These are phyloP conservation scores for Oeneis ivallda DNA, from an alignment of 2,888 invertebrate genomes.

Conservation along the genomic window DNA sequence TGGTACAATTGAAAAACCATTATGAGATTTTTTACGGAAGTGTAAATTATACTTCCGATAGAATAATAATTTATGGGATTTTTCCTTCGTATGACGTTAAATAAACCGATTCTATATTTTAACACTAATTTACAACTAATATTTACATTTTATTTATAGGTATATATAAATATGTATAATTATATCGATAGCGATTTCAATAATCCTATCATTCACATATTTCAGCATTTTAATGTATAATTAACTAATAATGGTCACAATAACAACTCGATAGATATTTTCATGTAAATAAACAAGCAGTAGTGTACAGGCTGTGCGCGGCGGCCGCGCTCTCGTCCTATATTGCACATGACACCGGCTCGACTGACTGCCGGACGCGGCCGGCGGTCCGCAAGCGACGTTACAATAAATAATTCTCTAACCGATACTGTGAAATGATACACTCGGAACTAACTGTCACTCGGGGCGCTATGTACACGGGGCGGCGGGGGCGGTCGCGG, in stretches of 20 bases:
- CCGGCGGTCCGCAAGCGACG: conserved; percentile 61
- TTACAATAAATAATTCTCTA: conserved; percentile 78
- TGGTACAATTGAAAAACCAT: conserved; percentile 81
- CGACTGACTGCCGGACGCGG: conserved; percentile 48
- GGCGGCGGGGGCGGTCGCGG: conserved; percentile 47
- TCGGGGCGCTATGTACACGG: conserved; percentile 58
- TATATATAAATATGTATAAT: conserved; percentile 82
- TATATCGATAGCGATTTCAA: conserved; percentile 76
- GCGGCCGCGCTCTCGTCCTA: conserved; percentile 59
- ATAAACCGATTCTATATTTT: conserved; percentile 81
- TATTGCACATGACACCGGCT: conserved; percentile 68
- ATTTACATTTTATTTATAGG: conserved; percentile 81
- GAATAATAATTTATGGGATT: conserved; percentile 81
- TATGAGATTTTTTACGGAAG: conserved; percentile 80
- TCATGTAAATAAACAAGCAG: conserved; percentile 80
- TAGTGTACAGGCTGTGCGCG: conserved; percentile 65
- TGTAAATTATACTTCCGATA: conserved; percentile 75
- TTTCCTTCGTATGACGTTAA: conserved; percentile 78
- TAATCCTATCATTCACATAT: conserved; percentile 76
- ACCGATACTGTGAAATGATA: conserved; percentile 71
- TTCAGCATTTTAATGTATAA: conserved; percentile 77
- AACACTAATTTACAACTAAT: conserved; percentile 80
- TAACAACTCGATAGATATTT: conserved; percentile 81
- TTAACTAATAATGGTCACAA: conserved; percentile 81
- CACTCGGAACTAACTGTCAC: conserved; percentile 55